Percentiles rank a stretch among this genome's conserved stretches.
These are phyloP conservation scores for Apodemus speciosus DNA, from an alignment of 2,113 vertebrate genomes.

Conservation along the genomic window DNA sequence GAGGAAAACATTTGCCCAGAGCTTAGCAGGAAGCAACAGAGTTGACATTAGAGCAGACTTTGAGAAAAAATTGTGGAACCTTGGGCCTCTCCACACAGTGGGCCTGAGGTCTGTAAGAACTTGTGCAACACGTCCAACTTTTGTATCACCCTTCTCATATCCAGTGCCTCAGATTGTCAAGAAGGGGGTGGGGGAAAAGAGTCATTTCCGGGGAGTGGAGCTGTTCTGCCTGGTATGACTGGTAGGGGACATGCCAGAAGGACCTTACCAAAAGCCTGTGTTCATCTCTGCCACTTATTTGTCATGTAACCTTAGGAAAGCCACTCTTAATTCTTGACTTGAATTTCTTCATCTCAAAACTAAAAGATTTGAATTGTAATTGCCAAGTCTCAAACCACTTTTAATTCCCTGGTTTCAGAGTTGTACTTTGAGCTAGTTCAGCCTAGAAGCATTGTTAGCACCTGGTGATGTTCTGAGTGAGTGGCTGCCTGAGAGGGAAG, in stretches of 20 bases:
- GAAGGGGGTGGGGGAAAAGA: background rate
- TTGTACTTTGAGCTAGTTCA: slow-evolving; percentile 11
- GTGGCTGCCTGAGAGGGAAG: background rate
- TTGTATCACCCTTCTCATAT: background rate
- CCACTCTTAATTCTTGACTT: slow-evolving; percentile 7
- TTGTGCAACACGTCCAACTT: slow-evolving; percentile 1
- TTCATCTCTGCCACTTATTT: slow-evolving; percentile 25
- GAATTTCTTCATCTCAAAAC: slow-evolving; percentile 16
- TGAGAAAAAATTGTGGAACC: slow-evolving; percentile 13
- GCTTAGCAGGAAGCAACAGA: background rate
- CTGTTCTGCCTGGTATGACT: background rate
- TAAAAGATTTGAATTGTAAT: slow-evolving; percentile 26
- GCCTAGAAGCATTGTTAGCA: background rate
- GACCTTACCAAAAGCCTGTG: background rate
- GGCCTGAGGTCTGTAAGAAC: background rate
- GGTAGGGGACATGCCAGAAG: slow-evolving; percentile 11
- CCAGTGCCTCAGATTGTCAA: background rate
- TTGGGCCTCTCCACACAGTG: background rate
- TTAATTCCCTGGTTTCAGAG: background rate
- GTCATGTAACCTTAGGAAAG: slow-evolving; percentile 1
- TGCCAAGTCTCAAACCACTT: slow-evolving; percentile 1
- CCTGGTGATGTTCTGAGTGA: background rate
- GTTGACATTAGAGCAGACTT: background rate
- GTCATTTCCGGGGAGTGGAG: background rate
- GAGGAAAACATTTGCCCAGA: background rate